A percentile compares a stretch with the other conserved stretches of the same genome.
Evolutionary conservation across 2,797 vertebrate genomes (phyloP).

Genomic region (Oryzias sinensis): DNA sequence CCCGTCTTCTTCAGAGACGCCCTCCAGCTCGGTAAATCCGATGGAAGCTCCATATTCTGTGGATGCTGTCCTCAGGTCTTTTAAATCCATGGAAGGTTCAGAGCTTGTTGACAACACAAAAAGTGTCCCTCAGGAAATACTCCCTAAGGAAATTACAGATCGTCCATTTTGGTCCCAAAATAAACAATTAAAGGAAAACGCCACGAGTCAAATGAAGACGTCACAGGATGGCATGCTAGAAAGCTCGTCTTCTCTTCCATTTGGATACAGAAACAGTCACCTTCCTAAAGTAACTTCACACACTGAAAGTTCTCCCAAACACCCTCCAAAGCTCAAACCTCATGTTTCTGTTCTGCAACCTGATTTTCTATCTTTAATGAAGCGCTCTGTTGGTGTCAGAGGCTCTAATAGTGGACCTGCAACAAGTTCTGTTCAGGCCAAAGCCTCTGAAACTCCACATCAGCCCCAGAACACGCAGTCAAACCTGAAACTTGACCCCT

Average conservation of each 20-base stretch:
- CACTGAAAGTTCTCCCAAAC: neutral
- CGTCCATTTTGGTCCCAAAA: neutral
- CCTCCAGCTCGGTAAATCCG: conserved; percentile 1
- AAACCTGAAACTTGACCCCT: neutral
- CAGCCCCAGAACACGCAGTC: neutral
- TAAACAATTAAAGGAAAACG: neutral
- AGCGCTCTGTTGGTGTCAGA: neutral
- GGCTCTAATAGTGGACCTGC: neutral
- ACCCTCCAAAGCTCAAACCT: neutral
- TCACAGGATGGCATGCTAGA: conserved; percentile 4
- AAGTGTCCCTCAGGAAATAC: neutral
- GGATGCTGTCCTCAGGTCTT: conserved; percentile 28
- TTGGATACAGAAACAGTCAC: neutral
- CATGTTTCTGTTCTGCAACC: neutral
- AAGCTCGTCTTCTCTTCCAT: conserved; percentile 2
- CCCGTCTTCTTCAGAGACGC: neutral
- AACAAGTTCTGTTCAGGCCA: neutral
- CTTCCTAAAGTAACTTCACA: neutral
- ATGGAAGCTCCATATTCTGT: conserved; percentile 39
- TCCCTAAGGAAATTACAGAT: neutral
- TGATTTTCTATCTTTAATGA: neutral
- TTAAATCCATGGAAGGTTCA: neutral
- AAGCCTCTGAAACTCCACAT: neutral
- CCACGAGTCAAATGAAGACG: neutral
- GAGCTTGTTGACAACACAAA: neutral